These are phyloP conservation scores for Grallaria varia DNA, from an alignment of 2,113 vertebrate genomes.

Conservation along the genomic window DNA sequence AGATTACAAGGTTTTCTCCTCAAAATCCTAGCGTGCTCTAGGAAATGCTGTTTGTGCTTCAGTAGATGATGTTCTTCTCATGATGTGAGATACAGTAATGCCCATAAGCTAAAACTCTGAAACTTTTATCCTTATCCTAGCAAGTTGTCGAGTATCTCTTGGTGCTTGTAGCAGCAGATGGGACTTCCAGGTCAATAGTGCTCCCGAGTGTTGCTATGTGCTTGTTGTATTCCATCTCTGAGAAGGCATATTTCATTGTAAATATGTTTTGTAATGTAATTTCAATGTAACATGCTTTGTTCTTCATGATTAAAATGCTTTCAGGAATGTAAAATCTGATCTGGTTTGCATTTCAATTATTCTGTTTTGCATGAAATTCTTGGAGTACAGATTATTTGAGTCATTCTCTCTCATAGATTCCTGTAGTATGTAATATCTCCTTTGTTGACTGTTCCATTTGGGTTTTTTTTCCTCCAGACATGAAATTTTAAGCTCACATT, in stretches of 20 bases:
- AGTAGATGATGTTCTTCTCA: not conserved
- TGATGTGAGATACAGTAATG: not conserved
- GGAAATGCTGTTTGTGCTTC: not conserved
- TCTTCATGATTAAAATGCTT: not conserved
- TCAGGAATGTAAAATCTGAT: not conserved
- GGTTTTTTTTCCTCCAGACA: not conserved
- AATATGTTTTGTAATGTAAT: not conserved
- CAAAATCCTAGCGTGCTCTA: not conserved
- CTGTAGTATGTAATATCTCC: not conserved
- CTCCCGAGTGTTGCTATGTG: not conserved
- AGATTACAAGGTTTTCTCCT: not conserved
- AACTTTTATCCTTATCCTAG: not conserved
- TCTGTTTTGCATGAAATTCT: not conserved
- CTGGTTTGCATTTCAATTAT: not conserved
- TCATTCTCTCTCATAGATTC: not conserved
- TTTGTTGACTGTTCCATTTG: not conserved
- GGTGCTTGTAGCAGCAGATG: not conserved
- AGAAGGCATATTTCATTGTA: not conserved
- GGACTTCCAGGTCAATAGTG: not conserved
- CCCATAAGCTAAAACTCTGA: not conserved
- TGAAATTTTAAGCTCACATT: not conserved
- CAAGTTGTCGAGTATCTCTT: not conserved
- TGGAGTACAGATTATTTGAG: fast-evolving
- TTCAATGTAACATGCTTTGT: not conserved
- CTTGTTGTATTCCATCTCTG: not conserved